Evolutionary conservation across 2,113 vertebrate genomes (phyloP).

Genomic region (Gymnarchus niloticus): DNA sequence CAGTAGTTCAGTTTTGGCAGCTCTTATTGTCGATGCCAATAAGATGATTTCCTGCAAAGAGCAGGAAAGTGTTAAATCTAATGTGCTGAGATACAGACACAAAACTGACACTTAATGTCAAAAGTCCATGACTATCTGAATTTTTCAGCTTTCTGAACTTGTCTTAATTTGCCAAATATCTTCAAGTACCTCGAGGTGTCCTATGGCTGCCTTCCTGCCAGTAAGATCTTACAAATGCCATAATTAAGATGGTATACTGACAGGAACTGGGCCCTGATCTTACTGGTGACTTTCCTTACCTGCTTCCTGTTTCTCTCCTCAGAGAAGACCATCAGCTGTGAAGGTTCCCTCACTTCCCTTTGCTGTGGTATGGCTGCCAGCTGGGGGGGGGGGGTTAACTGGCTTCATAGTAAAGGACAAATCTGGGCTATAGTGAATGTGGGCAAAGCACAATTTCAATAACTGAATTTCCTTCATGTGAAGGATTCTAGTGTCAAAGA

Average conservation of each 20-base stretch:
- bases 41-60: too few relatives aligned
- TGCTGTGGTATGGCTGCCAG: constrained; percentile 24
- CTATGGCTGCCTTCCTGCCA: background rate
- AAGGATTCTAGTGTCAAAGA: background rate
- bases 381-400: background rate
- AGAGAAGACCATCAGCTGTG: constrained; percentile 20
- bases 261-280: background rate
- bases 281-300: background rate
- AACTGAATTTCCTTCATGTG: background rate
- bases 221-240: background rate
- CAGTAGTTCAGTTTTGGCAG: too few relatives aligned
- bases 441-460: background rate
- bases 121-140: background rate
- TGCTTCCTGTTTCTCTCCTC: background rate
- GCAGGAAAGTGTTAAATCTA: too few relatives aligned
- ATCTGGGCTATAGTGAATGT: too few relatives aligned
- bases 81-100: too few relatives aligned
- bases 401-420: too few relatives aligned
- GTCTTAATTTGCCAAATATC: background rate
- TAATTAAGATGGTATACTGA: background rate
- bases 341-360: background rate
- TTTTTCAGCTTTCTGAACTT: background rate
- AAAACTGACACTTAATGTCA: too few relatives aligned
- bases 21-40: too few relatives aligned
- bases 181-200: background rate